A percentile compares a stretch with the other conserved stretches of the same genome.
Conservation (phyloP, 2,797 vertebrate genomes). For the Poeciliopsis turneri region DNA sequence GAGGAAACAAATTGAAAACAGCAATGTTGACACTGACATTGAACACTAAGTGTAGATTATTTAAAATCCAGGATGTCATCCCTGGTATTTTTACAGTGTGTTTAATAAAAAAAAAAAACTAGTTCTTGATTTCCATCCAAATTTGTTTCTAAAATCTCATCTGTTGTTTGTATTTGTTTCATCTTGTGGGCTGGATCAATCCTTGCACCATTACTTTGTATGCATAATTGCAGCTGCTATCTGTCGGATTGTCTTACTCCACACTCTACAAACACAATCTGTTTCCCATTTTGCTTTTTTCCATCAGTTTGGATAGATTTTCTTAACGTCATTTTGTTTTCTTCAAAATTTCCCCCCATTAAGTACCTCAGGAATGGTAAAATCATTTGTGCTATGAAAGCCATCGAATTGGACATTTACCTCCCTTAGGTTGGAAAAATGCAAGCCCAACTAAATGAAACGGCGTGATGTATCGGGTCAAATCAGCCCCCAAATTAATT, state of each 20-base stretch:
- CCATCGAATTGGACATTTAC: constrained; percentile 23
- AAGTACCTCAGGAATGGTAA: background rate
- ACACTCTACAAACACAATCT: background rate
- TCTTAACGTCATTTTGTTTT: background rate
- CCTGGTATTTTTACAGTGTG: background rate
- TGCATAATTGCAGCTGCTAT: background rate
- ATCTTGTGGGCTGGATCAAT: background rate
- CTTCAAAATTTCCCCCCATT: background rate
- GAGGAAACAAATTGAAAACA: background rate
- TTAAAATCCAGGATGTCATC: background rate
- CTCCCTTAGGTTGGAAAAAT: constrained; percentile 13
- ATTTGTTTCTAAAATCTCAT: background rate
- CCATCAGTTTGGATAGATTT: background rate
- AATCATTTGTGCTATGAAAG: constrained; percentile 14
- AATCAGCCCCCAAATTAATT: constrained; percentile 38
- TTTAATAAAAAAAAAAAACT: background rate
- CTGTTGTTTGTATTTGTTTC: background rate
- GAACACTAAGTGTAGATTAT: background rate
- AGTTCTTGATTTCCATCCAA: background rate
- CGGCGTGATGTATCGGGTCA: constrained; percentile 15
- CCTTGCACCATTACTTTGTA: background rate
- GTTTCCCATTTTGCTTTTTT: background rate
- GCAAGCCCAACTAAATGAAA: constrained; percentile 20
- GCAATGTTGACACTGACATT: background rate
- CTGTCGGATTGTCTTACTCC: background rate